Percentiles rank a stretch among this genome's conserved stretches.
These are phyloP conservation scores for Drosophila jambulina DNA, from an alignment of 1,140 invertebrate genomes.

Conservation along the genomic window DNA sequence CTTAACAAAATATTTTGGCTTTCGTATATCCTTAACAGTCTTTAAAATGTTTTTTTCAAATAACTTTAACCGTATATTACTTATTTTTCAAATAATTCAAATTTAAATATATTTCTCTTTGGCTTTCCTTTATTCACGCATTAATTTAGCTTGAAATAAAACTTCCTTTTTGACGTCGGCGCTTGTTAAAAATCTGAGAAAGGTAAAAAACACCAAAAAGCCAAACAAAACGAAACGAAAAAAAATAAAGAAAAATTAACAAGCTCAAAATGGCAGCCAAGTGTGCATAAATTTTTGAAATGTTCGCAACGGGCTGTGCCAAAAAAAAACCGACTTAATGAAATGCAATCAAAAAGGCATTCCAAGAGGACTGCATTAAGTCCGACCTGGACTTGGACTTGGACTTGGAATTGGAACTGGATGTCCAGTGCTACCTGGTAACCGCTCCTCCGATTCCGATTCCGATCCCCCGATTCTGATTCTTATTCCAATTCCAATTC, in stretches of 20 bases:
- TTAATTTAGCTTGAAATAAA: constrained; percentile 37
- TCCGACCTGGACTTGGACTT: constrained; percentile 22
- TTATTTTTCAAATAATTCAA: constrained; percentile 5
- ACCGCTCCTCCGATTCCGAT: constrained; percentile 13
- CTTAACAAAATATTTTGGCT: rapidly evolving
- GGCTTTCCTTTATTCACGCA: constrained; percentile 52
- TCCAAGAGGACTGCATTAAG: constrained; percentile 76
- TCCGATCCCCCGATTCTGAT: neutral
- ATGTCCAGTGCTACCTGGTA: constrained; percentile 48
- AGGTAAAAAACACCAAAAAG: constrained; percentile 62
- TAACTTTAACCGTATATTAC: too few relatives aligned
- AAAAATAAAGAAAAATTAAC: constrained; percentile 65
- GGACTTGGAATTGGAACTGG: constrained; percentile 21
- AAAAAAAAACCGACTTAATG: constrained; percentile 59
- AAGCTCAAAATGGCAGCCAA: constrained; percentile 77
- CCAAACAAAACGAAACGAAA: constrained; percentile 29
- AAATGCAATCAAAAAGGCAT: constrained; percentile 81
- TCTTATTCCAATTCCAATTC: constrained; percentile 28
- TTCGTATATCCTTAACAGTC: neutral
- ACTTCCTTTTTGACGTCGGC: constrained; percentile 78
- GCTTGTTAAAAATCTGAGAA: constrained; percentile 79
- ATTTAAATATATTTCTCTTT: constrained; percentile 46
- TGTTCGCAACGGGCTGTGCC: constrained; percentile 56
- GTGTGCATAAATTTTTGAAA: constrained; percentile 82
- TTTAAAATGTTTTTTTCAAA: too few relatives aligned